phyloP scores from a whole-genome alignment of 2,888 invertebrate genomes.

The Folsomia manolachei region DNA sequence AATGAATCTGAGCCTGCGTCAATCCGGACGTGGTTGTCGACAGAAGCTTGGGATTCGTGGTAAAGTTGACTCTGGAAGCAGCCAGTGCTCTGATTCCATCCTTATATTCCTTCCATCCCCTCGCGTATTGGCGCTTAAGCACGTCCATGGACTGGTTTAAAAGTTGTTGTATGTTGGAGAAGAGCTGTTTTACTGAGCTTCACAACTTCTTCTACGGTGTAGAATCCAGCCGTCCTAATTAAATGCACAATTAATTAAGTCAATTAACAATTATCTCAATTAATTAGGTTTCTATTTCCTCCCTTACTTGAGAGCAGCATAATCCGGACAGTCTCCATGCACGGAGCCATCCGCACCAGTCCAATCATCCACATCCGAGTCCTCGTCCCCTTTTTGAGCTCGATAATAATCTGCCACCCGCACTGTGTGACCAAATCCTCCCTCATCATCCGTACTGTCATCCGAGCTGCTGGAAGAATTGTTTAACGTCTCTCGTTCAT shows the following conservation, averaged over 20 bases:
- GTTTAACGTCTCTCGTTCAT: neutral
- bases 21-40: neutral
- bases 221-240: neutral
- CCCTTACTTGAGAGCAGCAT: neutral
- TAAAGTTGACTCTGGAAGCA: neutral
- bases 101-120: neutral
- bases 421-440: too few species aligned
- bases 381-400: neutral
- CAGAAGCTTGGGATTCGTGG: neutral
- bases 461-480: neutral
- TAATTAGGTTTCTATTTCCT: too few species aligned
- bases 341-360: too few species aligned
- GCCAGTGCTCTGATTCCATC: neutral
- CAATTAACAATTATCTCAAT: too few species aligned
- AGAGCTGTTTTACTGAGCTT: neutral
- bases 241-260: neutral
- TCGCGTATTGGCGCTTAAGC: neutral
- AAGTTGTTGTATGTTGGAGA: too few species aligned
- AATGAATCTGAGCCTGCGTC: neutral
- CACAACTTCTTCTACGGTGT: neutral
- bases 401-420: neutral
- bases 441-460: neutral
- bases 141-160: neutral
- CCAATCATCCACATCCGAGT: neutral
- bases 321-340: neutral